Conservation (phyloP, 2,888 invertebrate species). For the Luperina testacea region DNA sequence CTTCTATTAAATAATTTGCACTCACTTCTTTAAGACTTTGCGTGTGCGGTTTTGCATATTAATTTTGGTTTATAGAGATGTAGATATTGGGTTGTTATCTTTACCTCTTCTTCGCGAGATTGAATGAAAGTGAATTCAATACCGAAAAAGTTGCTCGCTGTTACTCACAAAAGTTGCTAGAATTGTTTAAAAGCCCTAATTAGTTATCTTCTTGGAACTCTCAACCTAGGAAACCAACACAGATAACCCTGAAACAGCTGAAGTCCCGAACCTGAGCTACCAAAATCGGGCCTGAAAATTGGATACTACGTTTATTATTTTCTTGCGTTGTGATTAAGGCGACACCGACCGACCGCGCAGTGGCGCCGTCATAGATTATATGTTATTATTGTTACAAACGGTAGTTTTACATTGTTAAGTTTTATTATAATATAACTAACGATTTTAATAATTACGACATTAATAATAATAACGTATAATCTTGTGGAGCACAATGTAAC, state of each 20-base stretch:
- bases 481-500: too few relatives aligned
- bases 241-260: background rate
- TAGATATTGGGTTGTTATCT: slow-evolving; percentile 14
- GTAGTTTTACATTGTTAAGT: too few relatives aligned
- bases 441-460: too few relatives aligned
- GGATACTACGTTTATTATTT: background rate
- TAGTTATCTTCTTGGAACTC: background rate
- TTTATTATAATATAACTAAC: too few relatives aligned
- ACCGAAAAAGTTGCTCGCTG: background rate
- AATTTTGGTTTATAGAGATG: slow-evolving; percentile 52
- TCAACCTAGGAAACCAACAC: background rate
- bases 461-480: too few relatives aligned
- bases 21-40: slow-evolving; percentile 76
- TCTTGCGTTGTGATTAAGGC: background rate
- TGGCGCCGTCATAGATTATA: too few relatives aligned
- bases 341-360: too few relatives aligned
- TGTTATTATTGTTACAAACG: too few relatives aligned
- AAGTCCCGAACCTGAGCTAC: background rate
- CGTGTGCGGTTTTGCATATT: slow-evolving; percentile 71
- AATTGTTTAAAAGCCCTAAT: background rate
- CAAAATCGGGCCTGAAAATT: background rate
- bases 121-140: background rate
- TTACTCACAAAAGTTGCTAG: background rate
- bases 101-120: slow-evolving; percentile 14
- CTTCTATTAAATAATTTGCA: slow-evolving; percentile 84